These are phyloP conservation scores for Acromyrmex heyeri DNA, from an alignment of 1,140 invertebrate species.

Conservation along the genomic window DNA sequence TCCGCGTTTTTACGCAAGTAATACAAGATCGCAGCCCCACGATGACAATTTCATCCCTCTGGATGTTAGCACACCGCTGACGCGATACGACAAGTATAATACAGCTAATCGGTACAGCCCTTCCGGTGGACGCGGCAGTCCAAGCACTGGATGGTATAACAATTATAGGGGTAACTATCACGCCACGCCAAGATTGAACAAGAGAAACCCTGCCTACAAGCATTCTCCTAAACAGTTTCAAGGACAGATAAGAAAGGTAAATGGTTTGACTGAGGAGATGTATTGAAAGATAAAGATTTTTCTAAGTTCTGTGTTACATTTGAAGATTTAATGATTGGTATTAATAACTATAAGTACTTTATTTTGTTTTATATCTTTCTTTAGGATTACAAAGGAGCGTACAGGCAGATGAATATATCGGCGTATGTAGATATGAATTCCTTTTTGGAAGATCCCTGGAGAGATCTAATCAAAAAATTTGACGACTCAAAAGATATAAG, in stretches of 20 bases:
- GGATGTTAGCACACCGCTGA: slow-evolving; percentile 65
- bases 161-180: slow-evolving; percentile 62
- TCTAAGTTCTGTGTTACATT: slow-evolving; percentile 7
- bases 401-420: slow-evolving; percentile 66
- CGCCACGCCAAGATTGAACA: slow-evolving; percentile 56
- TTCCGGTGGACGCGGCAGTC: slow-evolving; percentile 48
- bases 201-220: slow-evolving; percentile 67
- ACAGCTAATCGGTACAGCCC: slow-evolving; percentile 53
- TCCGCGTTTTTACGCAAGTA: not conserved
- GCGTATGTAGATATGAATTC: slow-evolving; percentile 73
- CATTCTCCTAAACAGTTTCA: slow-evolving; percentile 51
- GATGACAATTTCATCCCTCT: slow-evolving; percentile 78
- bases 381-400: slow-evolving; percentile 63
- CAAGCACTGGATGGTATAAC: slow-evolving; percentile 57
- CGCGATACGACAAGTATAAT: slow-evolving; percentile 40
- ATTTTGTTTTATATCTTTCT: slow-evolving; percentile 33
- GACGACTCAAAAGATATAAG: slow-evolving; percentile 13
- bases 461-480: slow-evolving; percentile 68
- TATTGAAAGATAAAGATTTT: not conserved
- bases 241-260: slow-evolving; percentile 64
- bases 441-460: slow-evolving; percentile 80
- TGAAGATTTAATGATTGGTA: not conserved
- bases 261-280: not conserved
- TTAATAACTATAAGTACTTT: not conserved
- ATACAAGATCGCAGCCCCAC: not conserved